Base-by-base conservation (phyloP, 2,113 vertebrate species). In the Protomyctophum bolini region DNA sequence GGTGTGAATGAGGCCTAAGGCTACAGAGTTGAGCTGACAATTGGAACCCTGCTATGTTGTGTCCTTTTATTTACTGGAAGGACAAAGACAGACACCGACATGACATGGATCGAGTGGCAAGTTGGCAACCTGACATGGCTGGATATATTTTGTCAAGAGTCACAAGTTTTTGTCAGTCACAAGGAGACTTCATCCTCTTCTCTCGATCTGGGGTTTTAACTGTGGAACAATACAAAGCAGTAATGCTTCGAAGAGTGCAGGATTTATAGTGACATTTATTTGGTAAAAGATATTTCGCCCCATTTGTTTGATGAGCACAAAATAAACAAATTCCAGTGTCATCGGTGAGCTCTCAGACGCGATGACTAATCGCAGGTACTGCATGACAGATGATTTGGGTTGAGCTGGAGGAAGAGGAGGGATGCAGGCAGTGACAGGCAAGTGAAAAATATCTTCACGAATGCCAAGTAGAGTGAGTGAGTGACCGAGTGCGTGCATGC, bases 81-180 rank as follows among this genome's bases (percentile, higher is more conserved):
- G 72, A 76, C 33, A 50, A 50, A 58, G 68, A 61, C 64, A 48
- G 46, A 70, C 63, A 33, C 33, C n/a, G n/a, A n/a, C 21, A 21
- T 77, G 60, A 68, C 70, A 83, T 41, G 5, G 58, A 73, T 60
- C 56, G 68, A 73, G n/a, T 62, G 68, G 60, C 59, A 55, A 61
- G 70, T 11, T 62, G 68, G 60, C 59, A 55, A 61, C 60, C 29
- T 64, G 82, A 84, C 72, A 46, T 46, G 56, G 52, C 47, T 58
- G 70, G 72, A 67, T 73, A 51, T 73, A 56, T 14, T 41, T 41
- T 3, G 33, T 21, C 21, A 21, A n/a, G n/a, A n/a, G 21, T 21
- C 21, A 21, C 21, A 21, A 21, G 68, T 73, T 47, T 73, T 46
- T 2, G 2, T 69, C 58, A 72, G 75, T 76, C 72, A 83, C 6